Evolutionary conservation across 2,113 vertebrate species (phyloP).

Genomic region (Labeo catla): DNA sequence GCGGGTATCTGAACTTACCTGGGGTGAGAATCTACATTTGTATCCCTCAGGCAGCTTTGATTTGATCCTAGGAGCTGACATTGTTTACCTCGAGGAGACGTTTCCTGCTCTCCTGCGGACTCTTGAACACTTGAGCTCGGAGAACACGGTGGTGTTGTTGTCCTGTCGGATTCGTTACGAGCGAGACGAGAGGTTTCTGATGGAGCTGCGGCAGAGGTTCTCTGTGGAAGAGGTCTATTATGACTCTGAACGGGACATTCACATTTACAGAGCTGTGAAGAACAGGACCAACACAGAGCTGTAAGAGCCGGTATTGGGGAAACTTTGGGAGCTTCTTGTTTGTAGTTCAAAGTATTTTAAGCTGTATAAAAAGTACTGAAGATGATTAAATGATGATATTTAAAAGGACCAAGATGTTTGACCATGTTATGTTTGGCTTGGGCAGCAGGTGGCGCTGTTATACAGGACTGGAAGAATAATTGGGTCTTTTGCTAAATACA

Average conservation of each 20-base stretch:
- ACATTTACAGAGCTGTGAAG: constrained; percentile 84
- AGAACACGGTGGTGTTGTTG: constrained; percentile 78
- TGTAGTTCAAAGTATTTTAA: neutral
- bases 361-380: neutral
- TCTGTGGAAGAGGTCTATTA: constrained; percentile 83
- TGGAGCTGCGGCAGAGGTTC: constrained; percentile 80
- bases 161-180: constrained; percentile 92
- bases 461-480: neutral
- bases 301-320: constrained; percentile 50
- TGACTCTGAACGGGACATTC: constrained; percentile 83
- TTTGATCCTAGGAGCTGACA: constrained; percentile 90
- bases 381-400: neutral
- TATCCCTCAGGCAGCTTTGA: constrained; percentile 84
- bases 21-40: constrained; percentile 82
- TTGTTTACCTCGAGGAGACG: constrained; percentile 94
- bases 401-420: neutral
- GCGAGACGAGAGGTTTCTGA: constrained; percentile 86
- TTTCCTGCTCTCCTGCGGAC: constrained; percentile 86
- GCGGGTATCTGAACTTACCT: constrained; percentile 86
- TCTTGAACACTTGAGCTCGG: constrained; percentile 83
- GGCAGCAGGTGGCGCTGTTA: constrained; percentile 16
- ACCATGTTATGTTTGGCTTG: neutral
- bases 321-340: neutral
- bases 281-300: constrained; percentile 69
- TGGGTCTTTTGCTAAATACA: neutral